Percentiles rank a stretch among this genome's conserved stretches.
phyloP scores from a whole-genome alignment of 2,888 invertebrate species.

The Capitulum mitella region DNA sequence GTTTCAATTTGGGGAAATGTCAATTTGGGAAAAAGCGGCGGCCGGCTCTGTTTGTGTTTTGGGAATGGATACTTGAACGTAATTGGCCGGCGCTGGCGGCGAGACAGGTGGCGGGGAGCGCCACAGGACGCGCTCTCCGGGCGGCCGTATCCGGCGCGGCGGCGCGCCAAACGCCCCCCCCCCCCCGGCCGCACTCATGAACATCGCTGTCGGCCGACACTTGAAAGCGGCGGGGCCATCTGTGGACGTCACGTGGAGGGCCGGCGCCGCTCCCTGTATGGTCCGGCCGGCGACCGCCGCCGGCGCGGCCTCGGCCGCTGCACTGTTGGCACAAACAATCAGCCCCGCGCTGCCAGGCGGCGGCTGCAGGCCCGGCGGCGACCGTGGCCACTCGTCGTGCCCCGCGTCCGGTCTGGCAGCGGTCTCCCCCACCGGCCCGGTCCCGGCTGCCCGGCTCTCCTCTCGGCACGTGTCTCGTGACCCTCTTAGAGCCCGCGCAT shows the following conservation, averaged over 20 bases:
- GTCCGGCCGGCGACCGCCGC: conserved; percentile 42
- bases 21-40: no score
- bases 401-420: no score
- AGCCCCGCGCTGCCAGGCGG: background rate
- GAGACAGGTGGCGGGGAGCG: background rate
- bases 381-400: no score
- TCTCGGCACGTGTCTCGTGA: no score
- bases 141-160: background rate
- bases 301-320: conserved; percentile 46
- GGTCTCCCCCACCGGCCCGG: no score
- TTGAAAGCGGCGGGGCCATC: no score
- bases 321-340: conserved; percentile 7
- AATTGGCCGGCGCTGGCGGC: background rate
- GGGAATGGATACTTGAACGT: background rate
- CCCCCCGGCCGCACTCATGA: background rate
- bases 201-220: no score
- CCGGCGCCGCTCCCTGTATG: no score
- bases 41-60: background rate
- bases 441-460: no score
- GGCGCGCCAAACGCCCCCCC: background rate
- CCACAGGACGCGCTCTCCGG: no score
- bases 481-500: no score
- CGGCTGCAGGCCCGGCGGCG: background rate
- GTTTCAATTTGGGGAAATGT: background rate
- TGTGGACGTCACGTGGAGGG: no score